Evolutionary conservation across 2,113 vertebrate genomes (phyloP), one percentile per base, ranked within the genome.

Genomic region (Tretioscincus oriximinensis): DNA sequence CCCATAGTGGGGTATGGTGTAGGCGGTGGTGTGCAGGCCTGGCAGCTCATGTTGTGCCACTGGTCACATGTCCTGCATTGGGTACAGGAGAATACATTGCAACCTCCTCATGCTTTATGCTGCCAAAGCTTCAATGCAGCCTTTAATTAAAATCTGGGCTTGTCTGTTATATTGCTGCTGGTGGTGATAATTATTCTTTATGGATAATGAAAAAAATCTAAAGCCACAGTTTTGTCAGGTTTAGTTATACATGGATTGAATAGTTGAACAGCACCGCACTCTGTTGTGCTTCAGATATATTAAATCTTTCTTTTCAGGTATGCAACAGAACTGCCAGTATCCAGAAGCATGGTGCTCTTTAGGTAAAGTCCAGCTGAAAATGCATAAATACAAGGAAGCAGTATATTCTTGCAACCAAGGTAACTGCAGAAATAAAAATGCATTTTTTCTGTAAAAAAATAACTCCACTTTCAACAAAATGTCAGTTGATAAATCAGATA

Each of bases 401-500:
- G 75, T 96, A 60, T 21, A 81, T 61, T 96, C 97, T 47, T 98
- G 97, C 88, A 95, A 91, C 81, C 93, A 96, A 96, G 98, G 98
- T 98, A 92, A 77, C 21, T 83, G 22, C 79, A 63, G 70, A 51
- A 51, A 14, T 9, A 51, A 49, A 49, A 49, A 2, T 51, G 8
- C 49, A 51, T 9, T 51, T 51, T n/a, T 51, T 51, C 12, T 51
- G 9, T 11, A 51, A 51, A 51, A 7, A 11, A 51, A 41, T 41
- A 41, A 41, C 35, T 41, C 3, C 35, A 5, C 22, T 64, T n/a
- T 64, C 21, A 24, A 2, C 24, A 26, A 64, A 64, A 22, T 21
- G 61, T 64, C 22, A 24, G 24, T 9, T 64, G 22, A 64, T n/a
- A 64, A 64, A 64, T 22, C 3, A 18, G 8, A 47, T 47, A 31